phyloP scores from a whole-genome alignment of 2,888 invertebrate species.

The Athalia cordata region DNA sequence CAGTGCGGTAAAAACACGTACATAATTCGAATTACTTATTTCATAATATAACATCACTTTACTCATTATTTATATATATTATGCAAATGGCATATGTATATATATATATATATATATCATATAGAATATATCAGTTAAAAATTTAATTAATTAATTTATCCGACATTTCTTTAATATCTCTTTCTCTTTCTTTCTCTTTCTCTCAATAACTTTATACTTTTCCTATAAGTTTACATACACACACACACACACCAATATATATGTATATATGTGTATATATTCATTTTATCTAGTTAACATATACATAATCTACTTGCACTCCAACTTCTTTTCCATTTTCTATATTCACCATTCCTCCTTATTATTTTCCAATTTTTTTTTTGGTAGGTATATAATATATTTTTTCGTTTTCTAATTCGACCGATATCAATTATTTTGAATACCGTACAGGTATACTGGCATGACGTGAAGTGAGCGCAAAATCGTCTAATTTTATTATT shows the following conservation, averaged over 20 bases:
- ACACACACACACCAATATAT: background rate
- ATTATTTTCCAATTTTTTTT: constrained; percentile 1
- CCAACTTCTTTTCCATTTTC: background rate
- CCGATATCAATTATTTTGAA: too few relatives aligned
- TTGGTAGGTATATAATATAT: background rate
- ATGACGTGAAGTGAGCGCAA: too few relatives aligned
- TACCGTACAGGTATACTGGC: too few relatives aligned
- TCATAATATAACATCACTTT: background rate
- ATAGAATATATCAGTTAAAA: background rate
- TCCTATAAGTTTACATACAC: background rate
- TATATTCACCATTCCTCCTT: background rate
- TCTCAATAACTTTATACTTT: background rate
- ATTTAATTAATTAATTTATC: constrained; percentile 15
- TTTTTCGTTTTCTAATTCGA: too few relatives aligned
- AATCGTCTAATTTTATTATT: too few relatives aligned
- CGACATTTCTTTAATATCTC: constrained; percentile 14
- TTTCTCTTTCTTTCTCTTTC: background rate
- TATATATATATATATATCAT: background rate
- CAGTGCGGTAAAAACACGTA: constrained; percentile 12
- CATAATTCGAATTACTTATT: background rate
- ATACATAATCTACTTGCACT: background rate
- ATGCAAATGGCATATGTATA: background rate
- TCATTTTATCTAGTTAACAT: constrained; percentile 27
- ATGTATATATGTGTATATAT: constrained; percentile 25
- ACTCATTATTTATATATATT: background rate